Evolutionary conservation across 2,797 vertebrate genomes (phyloP), one percentile per base, ranked within the genome.

Genomic region (Pseudochaenichthys georgianus): DNA sequence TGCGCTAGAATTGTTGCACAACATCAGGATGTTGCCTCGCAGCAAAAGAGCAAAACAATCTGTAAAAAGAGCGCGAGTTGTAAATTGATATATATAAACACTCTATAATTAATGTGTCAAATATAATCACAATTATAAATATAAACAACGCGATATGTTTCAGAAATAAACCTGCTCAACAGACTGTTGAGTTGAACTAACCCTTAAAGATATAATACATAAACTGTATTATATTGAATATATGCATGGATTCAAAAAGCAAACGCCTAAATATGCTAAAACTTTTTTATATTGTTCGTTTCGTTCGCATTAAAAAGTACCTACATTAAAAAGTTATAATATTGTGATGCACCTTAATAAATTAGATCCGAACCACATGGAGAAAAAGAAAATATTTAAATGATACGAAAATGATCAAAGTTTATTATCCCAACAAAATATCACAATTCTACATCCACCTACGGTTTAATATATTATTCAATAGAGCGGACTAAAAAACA

Each of bases 401-500:
- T 48, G 13, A 67, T 15, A 3, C 0, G 1, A 3, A 5, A 3
- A 55, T 68, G 52, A 3, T 43, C 28, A 69, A 58, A 59, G 4
- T 73, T 77, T 69, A 78, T 79, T 77, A 50, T 23, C 16, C 17
- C 17, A 71, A 66, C 41, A 10, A 64, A 9, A 68, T 9, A 64
- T 23, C 63, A 28, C 61, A 59, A 81, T 48, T 65, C 70, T 64
- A 58, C 82, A 81, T 73, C 61, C 78, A 87, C 85, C 82, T 85
- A 75, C 67, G 85, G 77, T 86, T 70, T 78, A 45, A 70, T 47
- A 73, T 38, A 62, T 60, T 21, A 78, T 43, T 80, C 59, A 60
- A 75, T 60, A 83, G 11, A 76, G 45, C 19, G 13, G 62, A 61
- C 34, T 78, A 58, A 58, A 81, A 62, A 73, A 45, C 51, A 67